A percentile compares a stretch with the other conserved stretches of the same genome.
phyloP scores from a whole-genome alignment of 2,888 invertebrate genomes.

The Hirtodrosophila confusa region DNA sequence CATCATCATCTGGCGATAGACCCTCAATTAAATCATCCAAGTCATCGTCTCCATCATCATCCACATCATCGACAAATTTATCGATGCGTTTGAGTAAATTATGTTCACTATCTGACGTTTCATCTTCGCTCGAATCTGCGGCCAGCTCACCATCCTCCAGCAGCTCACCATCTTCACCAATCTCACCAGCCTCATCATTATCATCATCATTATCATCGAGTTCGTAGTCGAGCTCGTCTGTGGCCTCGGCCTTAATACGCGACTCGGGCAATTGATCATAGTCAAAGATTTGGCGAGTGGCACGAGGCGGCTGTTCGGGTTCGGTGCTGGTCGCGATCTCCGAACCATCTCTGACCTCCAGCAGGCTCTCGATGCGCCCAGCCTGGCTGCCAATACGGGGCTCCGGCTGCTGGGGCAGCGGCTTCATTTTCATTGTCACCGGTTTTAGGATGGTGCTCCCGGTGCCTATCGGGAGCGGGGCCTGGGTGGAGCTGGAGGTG shows the following conservation, averaged over 20 bases:
- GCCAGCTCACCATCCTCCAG: conserved; percentile 29
- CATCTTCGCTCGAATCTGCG: conserved; percentile 28
- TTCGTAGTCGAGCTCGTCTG: conserved; percentile 54
- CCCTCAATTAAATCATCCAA: conserved; percentile 64
- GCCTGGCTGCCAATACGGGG: conserved; percentile 70
- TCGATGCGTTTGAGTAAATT: conserved; percentile 77
- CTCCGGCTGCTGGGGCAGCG: conserved; percentile 58
- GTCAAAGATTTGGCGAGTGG: conserved; percentile 82
- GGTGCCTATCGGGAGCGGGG: too few species aligned
- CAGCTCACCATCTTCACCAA: conserved; percentile 38
- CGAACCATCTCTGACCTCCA: conserved; percentile 43
- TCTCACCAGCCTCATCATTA: conserved; percentile 29
- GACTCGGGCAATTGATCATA: conserved; percentile 83
- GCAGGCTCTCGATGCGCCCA: conserved; percentile 59
- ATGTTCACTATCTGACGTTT: conserved; percentile 53
- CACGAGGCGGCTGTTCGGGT: conserved; percentile 73
- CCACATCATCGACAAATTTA: conserved; percentile 70
- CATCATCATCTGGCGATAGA: conserved; percentile 39
- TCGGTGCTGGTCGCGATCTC: conserved; percentile 67
- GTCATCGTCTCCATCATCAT: conserved; percentile 71
- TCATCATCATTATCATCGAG: conserved; percentile 31
- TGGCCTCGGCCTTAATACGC: conserved; percentile 57
- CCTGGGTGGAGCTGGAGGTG: conserved; percentile 41
- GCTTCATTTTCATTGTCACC: conserved; percentile 56
- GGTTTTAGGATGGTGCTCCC: conserved; percentile 63